phyloP scores from a whole-genome alignment of 2,888 invertebrate species.

The Caenorhabditis sp. region DNA sequence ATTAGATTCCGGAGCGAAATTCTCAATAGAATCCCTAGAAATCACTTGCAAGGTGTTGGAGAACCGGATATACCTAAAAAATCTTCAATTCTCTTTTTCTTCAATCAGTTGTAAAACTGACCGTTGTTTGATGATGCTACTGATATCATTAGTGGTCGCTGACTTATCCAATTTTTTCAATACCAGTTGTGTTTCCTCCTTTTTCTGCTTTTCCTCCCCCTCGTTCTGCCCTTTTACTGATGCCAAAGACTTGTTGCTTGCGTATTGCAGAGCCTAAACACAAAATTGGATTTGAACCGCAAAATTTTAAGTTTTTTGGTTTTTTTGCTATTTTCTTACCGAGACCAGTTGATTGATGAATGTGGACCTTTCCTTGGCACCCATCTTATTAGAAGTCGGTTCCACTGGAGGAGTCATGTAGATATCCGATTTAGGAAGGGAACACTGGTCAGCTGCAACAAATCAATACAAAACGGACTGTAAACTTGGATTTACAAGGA shows the following conservation, averaged over 20 bases:
- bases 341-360: constrained; percentile 71
- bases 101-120: constrained; percentile 1
- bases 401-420: constrained; percentile 57
- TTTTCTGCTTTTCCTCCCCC: constrained; percentile 14
- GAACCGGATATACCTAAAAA: constrained; percentile 57
- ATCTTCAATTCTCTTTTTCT: not conserved
- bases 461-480: not conserved
- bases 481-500: constrained; percentile 38
- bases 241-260: constrained; percentile 62
- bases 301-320: not conserved
- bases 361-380: constrained; percentile 64
- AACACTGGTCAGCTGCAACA: constrained; percentile 58
- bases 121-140: constrained; percentile 58
- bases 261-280: constrained; percentile 63
- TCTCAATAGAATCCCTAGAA: constrained; percentile 44
- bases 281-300: constrained; percentile 11
- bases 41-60: constrained; percentile 64
- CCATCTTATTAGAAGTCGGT: constrained; percentile 65
- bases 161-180: constrained; percentile 61
- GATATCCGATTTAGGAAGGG: constrained; percentile 60
- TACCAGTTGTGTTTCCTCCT: constrained; percentile 33
- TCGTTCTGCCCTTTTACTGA: constrained; percentile 45
- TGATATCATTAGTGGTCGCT: constrained; percentile 66
- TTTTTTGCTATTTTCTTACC: constrained; percentile 48
- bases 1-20: constrained; percentile 36